Evolutionary conservation across 2,113 vertebrate species (phyloP).

Genomic region (Dascyllus trimaculatus): DNA sequence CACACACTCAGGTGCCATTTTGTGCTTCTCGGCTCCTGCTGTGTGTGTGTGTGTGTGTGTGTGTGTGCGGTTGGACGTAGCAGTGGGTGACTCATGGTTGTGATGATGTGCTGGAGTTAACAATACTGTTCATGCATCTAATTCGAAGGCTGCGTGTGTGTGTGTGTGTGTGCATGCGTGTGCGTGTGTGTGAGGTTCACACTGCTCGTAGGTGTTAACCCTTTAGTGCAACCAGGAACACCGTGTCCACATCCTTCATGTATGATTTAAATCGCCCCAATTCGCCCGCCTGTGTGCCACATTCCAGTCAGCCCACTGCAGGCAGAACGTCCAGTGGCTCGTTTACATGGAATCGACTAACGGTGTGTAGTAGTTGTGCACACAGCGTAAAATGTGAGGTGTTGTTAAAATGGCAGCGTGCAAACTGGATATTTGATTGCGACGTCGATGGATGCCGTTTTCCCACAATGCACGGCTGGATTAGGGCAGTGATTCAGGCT

Average conservation of each 20-base stretch:
- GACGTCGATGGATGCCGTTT: not conserved
- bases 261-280: not conserved
- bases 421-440: constrained; percentile 8
- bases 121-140: constrained; percentile 70
- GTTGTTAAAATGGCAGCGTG: constrained; percentile 47
- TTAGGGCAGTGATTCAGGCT: not conserved
- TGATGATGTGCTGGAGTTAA: constrained; percentile 73
- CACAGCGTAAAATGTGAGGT: not conserved
- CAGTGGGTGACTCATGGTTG: constrained; percentile 73
- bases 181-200: constrained; percentile 29
- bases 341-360: constrained; percentile 26
- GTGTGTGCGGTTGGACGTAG: constrained; percentile 54
- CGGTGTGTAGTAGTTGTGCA: not conserved
- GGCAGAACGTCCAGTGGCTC: constrained; percentile 33
- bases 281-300: not conserved
- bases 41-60: constrained; percentile 8
- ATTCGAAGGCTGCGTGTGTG: constrained; percentile 52
- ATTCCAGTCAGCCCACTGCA: constrained; percentile 10
- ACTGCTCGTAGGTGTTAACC: constrained; percentile 57
- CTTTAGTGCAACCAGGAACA: constrained; percentile 43
- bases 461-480: not conserved
- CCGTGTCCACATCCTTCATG: constrained; percentile 27
- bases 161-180: constrained; percentile 19
- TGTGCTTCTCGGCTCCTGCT: constrained; percentile 64
- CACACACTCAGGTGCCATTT: constrained; percentile 77